phyloP scores from a whole-genome alignment of 2,888 invertebrate genomes.

The Andrena flavipes region DNA sequence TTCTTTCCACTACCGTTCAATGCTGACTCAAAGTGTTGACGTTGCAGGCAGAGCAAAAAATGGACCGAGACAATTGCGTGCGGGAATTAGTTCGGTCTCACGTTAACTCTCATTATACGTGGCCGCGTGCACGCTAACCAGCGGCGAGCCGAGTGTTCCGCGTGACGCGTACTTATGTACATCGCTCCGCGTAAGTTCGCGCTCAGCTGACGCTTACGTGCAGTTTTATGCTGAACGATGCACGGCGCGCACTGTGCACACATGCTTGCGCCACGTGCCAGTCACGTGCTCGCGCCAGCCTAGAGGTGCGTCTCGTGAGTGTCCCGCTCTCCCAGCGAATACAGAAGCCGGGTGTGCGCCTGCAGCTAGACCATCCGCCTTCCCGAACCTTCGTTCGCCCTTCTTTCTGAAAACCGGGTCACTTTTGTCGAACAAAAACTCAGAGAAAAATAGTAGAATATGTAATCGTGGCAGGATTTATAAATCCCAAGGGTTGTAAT shows the following conservation, averaged over 20 bases:
- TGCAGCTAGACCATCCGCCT: neutral
- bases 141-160: slow-evolving; percentile 17
- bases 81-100: neutral
- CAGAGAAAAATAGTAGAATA: too few species aligned
- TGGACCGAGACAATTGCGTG: neutral
- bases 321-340: slow-evolving; percentile 57
- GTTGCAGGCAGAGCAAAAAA: neutral
- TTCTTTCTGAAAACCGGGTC: neutral
- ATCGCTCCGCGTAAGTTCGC: slow-evolving; percentile 26
- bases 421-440: neutral
- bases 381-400: neutral
- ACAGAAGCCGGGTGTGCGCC: slow-evolving; percentile 6
- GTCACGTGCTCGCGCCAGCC: slow-evolving; percentile 71
- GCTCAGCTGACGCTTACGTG: slow-evolving; percentile 22
- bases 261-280: slow-evolving; percentile 74
- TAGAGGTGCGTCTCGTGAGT: slow-evolving; percentile 69
- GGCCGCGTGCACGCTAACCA: neutral
- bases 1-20: neutral
- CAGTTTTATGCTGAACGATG: slow-evolving; percentile 41
- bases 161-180: slow-evolving; percentile 33
- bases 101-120: slow-evolving; percentile 1
- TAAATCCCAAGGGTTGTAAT: too few species aligned
- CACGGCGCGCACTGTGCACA: slow-evolving; percentile 24
- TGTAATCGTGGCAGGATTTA: too few species aligned
- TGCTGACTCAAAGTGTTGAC: neutral